phyloP scores from a whole-genome alignment of 2,113 vertebrate species.

The Lichenostomus cassidix region DNA sequence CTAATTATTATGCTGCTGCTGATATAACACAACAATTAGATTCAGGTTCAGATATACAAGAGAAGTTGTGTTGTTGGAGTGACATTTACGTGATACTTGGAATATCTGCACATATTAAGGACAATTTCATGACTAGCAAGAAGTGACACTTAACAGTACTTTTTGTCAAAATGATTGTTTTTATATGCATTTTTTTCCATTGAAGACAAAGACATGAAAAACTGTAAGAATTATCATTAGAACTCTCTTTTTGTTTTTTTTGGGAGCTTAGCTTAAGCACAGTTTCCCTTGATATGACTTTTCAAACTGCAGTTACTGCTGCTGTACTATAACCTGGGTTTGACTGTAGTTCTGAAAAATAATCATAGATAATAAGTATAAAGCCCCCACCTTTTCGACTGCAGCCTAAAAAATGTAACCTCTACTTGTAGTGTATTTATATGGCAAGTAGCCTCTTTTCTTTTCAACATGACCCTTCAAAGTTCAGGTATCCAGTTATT shows the following conservation, averaged over 20 bases:
- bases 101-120: not conserved
- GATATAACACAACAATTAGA: not conserved
- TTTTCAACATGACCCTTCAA: not conserved
- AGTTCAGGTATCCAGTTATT: not conserved
- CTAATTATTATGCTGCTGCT: not conserved
- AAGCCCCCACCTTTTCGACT: rapidly evolving
- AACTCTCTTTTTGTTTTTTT: not conserved
- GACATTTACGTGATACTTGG: not conserved
- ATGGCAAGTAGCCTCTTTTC: not conserved
- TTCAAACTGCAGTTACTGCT: not conserved
- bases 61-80: not conserved
- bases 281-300: not conserved
- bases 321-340: not conserved
- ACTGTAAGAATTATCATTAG: not conserved
- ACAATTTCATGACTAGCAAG: not conserved
- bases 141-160: not conserved
- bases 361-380: not conserved
- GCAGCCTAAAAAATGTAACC: not conserved
- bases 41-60: not conserved
- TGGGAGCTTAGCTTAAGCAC: not conserved
- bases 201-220: not conserved
- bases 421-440: not conserved
- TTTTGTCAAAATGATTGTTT: not conserved
- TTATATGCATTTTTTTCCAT: not conserved
- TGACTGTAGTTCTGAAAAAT: not conserved